A percentile compares a stretch with the other conserved stretches of the same genome.
phyloP scores from a whole-genome alignment of 2,113 vertebrate genomes.

The Salminus brasiliensis region DNA sequence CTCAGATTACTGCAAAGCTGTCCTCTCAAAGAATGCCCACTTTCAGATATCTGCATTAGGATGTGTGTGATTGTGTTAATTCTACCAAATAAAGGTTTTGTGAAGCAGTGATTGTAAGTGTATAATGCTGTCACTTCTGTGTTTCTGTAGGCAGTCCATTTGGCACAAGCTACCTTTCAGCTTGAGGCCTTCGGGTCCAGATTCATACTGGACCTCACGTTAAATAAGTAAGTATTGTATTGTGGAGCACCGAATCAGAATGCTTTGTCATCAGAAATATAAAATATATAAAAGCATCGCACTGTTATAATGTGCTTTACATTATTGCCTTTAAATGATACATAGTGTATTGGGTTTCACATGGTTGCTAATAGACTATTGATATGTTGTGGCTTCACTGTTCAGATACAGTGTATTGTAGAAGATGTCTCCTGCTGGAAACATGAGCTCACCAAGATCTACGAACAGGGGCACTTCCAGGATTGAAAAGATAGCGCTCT shows the following conservation, averaged over 20 bases:
- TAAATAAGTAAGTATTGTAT: slow-evolving; percentile 91
- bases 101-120: neutral
- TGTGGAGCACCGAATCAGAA: neutral
- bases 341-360: neutral
- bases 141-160: slow-evolving; percentile 84
- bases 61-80: neutral
- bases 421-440: neutral
- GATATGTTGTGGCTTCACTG: slow-evolving; percentile 12
- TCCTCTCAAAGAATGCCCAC: neutral
- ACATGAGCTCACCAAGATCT: too few species aligned
- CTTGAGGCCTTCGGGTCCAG: slow-evolving; percentile 92
- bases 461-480: too few species aligned
- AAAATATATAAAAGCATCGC: neutral
- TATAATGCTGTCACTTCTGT: slow-evolving; percentile 38
- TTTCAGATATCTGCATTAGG: neutral
- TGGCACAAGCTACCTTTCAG: slow-evolving; percentile 95
- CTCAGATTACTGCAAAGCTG: slow-evolving; percentile 12
- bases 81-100: neutral
- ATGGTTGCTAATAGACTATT: slow-evolving; percentile 3
- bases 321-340: neutral
- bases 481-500: too few species aligned
- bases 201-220: slow-evolving; percentile 91
- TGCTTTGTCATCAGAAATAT: neutral
- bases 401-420: too few species aligned
- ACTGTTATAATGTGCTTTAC: neutral